Percentiles rank a stretch among this genome's conserved stretches.
These are phyloP conservation scores for Dryocosmus kuriphilus DNA, from an alignment of 2,888 invertebrate genomes.

Conservation along the genomic window DNA sequence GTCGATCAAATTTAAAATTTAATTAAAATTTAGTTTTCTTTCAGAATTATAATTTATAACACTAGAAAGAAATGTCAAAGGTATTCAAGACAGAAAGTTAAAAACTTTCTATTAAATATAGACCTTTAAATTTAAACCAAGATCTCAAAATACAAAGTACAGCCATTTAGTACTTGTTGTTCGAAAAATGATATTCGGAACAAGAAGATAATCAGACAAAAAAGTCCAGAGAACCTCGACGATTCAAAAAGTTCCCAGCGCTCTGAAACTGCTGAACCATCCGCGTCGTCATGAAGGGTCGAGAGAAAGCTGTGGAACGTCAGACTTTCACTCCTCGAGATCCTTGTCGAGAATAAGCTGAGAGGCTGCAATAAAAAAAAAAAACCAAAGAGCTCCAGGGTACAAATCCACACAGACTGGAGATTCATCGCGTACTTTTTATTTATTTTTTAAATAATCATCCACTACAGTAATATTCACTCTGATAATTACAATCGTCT, in stretches of 20 bases:
- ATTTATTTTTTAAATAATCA: slow-evolving; percentile 72
- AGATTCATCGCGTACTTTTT: slow-evolving; percentile 66
- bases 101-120: too few species aligned
- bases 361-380: slow-evolving; percentile 27
- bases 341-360: slow-evolving; percentile 21
- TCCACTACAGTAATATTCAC: slow-evolving; percentile 72
- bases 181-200: neutral
- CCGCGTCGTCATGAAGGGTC: neutral
- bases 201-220: neutral
- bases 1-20: neutral
- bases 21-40: neutral
- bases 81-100: too few species aligned
- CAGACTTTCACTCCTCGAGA: slow-evolving; percentile 32
- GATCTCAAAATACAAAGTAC: too few species aligned
- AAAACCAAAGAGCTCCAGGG: slow-evolving; percentile 9
- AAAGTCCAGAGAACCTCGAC: neutral
- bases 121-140: too few species aligned
- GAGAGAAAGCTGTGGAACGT: slow-evolving; percentile 32
- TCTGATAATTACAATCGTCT: slow-evolving; percentile 68
- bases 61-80: too few species aligned
- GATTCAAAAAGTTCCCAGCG: slow-evolving; percentile 1
- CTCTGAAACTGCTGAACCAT: slow-evolving; percentile 4
- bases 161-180: neutral
- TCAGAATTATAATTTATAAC: neutral
- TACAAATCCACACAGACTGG: slow-evolving; percentile 35